A percentile compares a stretch with the other conserved stretches of the same genome.
phyloP scores from a whole-genome alignment of 2,797 vertebrate species.

The Chaetophractus vellerosus region DNA sequence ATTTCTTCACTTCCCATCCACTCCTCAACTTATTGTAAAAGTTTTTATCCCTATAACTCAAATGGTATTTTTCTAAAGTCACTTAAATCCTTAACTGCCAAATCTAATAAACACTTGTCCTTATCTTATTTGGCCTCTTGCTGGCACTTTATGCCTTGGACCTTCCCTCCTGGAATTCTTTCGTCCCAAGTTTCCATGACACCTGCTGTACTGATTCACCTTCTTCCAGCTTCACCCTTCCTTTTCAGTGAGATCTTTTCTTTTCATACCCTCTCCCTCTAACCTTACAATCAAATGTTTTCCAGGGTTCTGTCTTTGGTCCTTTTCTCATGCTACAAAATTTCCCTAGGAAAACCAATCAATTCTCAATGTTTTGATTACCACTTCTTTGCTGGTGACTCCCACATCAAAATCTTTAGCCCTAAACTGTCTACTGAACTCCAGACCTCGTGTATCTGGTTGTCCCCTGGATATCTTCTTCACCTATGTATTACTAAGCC shows the following conservation, averaged over 20 bases:
- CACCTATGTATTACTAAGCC: background rate
- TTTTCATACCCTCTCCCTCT: background rate
- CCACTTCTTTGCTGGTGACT: background rate
- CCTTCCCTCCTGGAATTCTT: background rate
- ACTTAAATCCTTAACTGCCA: background rate
- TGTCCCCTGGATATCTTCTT: background rate
- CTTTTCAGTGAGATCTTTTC: background rate
- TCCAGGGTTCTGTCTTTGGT: slow-evolving; percentile 19
- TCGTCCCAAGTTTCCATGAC: background rate
- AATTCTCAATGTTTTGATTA: background rate
- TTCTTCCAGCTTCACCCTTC: background rate
- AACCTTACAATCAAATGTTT: background rate
- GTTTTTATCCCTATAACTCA: background rate
- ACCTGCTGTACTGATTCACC: background rate
- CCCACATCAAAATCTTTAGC: slow-evolving; percentile 9
- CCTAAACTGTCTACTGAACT: background rate
- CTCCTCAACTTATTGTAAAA: background rate
- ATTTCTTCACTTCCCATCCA: background rate
- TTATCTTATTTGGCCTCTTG: slow-evolving; percentile 37
- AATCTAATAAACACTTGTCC: background rate
- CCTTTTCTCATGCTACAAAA: slow-evolving; percentile 23
- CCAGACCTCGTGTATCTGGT: background rate
- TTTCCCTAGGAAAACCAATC: background rate
- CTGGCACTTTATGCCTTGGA: background rate
- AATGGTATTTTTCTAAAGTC: background rate